phyloP scores from a whole-genome alignment of 2,797 vertebrate species.

The Anabacerthia variegaticeps region DNA sequence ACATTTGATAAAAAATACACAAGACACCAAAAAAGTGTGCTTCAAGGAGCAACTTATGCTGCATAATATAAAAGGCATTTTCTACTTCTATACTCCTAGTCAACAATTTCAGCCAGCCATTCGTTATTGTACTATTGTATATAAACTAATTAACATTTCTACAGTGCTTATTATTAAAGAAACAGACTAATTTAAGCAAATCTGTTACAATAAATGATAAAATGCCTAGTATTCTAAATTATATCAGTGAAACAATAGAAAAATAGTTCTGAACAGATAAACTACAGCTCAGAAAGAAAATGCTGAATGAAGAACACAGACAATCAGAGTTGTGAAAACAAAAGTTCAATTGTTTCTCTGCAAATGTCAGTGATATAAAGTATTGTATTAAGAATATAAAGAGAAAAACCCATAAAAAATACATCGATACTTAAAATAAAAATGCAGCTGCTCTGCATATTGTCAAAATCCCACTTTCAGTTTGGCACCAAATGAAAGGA shows the following conservation, averaged over 20 bases:
- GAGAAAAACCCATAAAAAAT: background rate
- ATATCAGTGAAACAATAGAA: constrained; percentile 3
- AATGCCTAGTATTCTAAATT: background rate
- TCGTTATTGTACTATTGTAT: background rate
- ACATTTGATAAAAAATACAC: background rate
- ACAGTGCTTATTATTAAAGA: background rate
- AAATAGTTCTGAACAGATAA: background rate
- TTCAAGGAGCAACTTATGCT: background rate
- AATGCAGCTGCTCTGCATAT: constrained; percentile 70
- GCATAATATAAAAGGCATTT: background rate
- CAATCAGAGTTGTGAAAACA: constrained; percentile 12
- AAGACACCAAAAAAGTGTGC: background rate
- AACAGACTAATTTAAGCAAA: constrained; percentile 16
- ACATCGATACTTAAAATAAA: constrained; percentile 72
- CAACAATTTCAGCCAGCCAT: background rate
- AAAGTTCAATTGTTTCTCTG: constrained; percentile 57
- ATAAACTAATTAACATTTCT: constrained; percentile 27
- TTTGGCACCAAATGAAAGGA: constrained; percentile 70
- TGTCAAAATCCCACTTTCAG: constrained; percentile 62
- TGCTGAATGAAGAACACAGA: constrained; percentile 15
- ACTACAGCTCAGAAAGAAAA: constrained; percentile 32
- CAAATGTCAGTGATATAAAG: constrained; percentile 55
- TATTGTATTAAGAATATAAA: constrained; percentile 55
- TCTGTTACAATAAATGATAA: constrained; percentile 8
- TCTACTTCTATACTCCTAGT: background rate